Percentiles rank a stretch among this genome's conserved stretches.
phyloP scores from a whole-genome alignment of 2,113 vertebrate genomes.

The Boulengeromyrus knoepffleri region DNA sequence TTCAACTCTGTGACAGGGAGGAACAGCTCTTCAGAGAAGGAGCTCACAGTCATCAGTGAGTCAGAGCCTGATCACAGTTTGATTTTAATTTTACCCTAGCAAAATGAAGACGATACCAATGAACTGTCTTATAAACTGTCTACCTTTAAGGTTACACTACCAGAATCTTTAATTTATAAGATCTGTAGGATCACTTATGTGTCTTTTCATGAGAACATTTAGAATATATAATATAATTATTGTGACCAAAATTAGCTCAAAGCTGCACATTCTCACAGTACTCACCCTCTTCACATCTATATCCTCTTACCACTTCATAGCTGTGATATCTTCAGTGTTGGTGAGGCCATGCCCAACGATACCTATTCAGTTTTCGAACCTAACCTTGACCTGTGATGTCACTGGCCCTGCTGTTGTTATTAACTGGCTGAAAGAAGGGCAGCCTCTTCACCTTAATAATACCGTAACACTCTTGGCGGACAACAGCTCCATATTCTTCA shows the following conservation, averaged over 20 bases:
- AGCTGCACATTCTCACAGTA: background rate
- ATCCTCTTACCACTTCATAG: constrained; percentile 18
- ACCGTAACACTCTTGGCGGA: background rate
- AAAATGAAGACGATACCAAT: background rate
- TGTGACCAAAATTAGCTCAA: background rate
- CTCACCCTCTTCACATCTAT: background rate
- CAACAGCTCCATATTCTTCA: constrained; percentile 8
- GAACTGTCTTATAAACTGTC: background rate
- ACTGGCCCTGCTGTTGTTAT: constrained; percentile 17
- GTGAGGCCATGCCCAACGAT: background rate
- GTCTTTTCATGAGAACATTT: background rate
- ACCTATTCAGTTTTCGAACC: constrained; percentile 26
- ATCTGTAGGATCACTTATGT: background rate
- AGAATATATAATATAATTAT: background rate
- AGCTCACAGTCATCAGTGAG: constrained; percentile 36
- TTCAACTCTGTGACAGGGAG: constrained; percentile 43
- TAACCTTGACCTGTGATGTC: constrained; percentile 32
- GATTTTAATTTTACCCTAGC: background rate
- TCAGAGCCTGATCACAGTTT: background rate
- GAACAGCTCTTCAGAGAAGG: constrained; percentile 29
- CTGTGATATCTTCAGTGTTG: constrained; percentile 15
- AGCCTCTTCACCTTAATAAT: constrained; percentile 16
- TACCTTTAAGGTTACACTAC: background rate
- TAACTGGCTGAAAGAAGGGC: constrained; percentile 25
- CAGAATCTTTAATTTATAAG: background rate